Evolutionary conservation across 2,797 vertebrate species (phyloP).

Genomic region (Catamblyrhynchus diadema): DNA sequence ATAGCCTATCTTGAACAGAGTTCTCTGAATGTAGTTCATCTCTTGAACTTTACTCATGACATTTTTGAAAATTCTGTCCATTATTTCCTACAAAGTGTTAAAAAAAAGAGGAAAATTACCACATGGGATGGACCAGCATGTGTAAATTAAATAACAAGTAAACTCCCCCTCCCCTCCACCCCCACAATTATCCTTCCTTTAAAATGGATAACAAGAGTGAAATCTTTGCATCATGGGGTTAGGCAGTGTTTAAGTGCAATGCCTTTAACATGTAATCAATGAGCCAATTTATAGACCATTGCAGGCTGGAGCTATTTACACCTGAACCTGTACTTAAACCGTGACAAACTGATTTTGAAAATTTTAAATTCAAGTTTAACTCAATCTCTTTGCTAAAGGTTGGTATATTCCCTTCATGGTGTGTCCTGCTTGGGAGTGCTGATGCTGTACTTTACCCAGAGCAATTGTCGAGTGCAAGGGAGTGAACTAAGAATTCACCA

Average conservation of each 20-base stretch:
- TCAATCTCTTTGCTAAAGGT: neutral
- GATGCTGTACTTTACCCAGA: neutral
- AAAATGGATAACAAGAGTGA: neutral
- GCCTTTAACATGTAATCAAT: neutral
- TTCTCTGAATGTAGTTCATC: slow-evolving; percentile 93
- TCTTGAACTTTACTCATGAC: slow-evolving; percentile 99
- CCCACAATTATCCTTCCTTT: neutral
- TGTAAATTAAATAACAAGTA: neutral
- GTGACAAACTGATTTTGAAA: neutral
- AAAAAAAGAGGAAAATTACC: slow-evolving; percentile 29
- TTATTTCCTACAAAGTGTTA: slow-evolving; percentile 86
- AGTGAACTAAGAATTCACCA: neutral
- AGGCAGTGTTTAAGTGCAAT: neutral
- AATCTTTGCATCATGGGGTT: neutral
- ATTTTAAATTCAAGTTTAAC: neutral
- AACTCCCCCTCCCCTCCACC: too few species aligned
- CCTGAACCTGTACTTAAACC: neutral
- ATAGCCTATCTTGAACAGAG: slow-evolving; percentile 93
- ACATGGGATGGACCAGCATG: neutral
- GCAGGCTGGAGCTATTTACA: neutral
- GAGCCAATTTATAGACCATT: neutral
- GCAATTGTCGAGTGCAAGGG: neutral
- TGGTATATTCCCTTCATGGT: neutral
- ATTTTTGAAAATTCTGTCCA: slow-evolving; percentile 98
- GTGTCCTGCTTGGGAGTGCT: neutral